These are phyloP conservation scores for Scleropages formosus DNA, from an alignment of 2,797 vertebrate species.

Conservation along the genomic window DNA sequence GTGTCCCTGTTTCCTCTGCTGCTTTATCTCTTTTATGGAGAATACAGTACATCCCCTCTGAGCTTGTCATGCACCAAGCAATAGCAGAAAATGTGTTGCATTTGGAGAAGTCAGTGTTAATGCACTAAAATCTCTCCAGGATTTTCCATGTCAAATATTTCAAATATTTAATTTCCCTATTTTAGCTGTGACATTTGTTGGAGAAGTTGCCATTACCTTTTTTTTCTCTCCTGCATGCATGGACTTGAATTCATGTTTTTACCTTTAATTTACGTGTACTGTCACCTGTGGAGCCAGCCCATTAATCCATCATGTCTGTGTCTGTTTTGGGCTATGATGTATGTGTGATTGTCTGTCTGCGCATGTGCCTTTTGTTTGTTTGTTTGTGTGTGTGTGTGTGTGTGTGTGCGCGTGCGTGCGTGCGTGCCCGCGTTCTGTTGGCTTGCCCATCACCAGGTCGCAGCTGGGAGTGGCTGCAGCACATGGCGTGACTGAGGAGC, in stretches of 20 bases:
- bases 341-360: slow-evolving; percentile 28
- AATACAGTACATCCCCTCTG: no score
- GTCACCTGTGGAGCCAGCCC: not conserved
- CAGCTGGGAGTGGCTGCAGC: slow-evolving; percentile 47
- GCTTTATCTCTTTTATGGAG: no score
- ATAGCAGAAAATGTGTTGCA: no score
- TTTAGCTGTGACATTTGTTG: not conserved
- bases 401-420: slow-evolving; percentile 10
- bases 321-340: slow-evolving; percentile 22
- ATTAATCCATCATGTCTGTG: not conserved
- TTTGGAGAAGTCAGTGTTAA: no score
- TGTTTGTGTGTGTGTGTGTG: slow-evolving; percentile 46
- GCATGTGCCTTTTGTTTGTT: slow-evolving; percentile 43
- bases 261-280: not conserved
- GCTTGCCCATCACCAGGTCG: slow-evolving; percentile 51
- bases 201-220: not conserved
- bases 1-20: no score
- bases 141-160: no score
- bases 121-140: no score
- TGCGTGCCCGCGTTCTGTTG: not conserved
- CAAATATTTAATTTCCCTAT: no score
- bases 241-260: not conserved
- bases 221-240: not conserved
- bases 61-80: no score
- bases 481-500: slow-evolving; percentile 61